Evolutionary conservation across 35 echinoderm and acorn worm species (phyloP).

Genomic region (Ophioderma brevispina): DNA sequence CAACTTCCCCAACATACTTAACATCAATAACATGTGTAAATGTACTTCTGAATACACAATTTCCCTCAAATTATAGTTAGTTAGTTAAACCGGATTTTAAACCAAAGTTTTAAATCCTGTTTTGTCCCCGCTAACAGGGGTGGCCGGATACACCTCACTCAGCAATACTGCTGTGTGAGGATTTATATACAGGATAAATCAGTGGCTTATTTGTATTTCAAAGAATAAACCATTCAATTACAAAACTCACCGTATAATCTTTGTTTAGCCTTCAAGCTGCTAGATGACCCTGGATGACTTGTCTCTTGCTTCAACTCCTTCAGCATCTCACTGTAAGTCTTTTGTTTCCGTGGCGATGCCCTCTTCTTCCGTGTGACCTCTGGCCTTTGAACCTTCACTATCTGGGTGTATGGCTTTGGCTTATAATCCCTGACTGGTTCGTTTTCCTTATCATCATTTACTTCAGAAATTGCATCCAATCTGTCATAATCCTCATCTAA

Average conservation of each 20-base stretch:
- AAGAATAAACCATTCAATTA: too few relatives aligned
- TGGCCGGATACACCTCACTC: too few relatives aligned
- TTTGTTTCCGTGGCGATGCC: constrained; percentile 51
- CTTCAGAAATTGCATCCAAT: constrained; percentile 33
- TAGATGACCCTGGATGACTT: constrained; percentile 18
- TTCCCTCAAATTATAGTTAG: too few relatives aligned
- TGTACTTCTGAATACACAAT: too few relatives aligned
- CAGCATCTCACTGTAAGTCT: constrained; percentile 89
- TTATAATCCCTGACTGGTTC: constrained; percentile 12
- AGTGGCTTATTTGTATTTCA: too few relatives aligned
- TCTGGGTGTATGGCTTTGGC: constrained; percentile 58
- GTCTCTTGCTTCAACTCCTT: constrained; percentile 70
- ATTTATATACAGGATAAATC: too few relatives aligned
- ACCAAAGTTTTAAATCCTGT: too few relatives aligned
- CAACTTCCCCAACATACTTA: too few relatives aligned
- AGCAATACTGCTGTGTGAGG: too few relatives aligned
- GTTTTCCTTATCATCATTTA: constrained; percentile 16
- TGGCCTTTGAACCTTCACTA: constrained; percentile 86
- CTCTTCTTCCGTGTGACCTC: constrained; percentile 56
- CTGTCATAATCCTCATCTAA: background rate
- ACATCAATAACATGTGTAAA: too few relatives aligned
- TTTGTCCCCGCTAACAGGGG: too few relatives aligned
- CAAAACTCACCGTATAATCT: constrained; percentile 73
- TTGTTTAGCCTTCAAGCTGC: constrained; percentile 49
- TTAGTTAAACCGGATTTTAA: too few relatives aligned